Percentiles rank a stretch among this genome's conserved stretches.
Conservation (phyloP, 2,113 vertebrate species). For the Ceuthmochares aereus region DNA sequence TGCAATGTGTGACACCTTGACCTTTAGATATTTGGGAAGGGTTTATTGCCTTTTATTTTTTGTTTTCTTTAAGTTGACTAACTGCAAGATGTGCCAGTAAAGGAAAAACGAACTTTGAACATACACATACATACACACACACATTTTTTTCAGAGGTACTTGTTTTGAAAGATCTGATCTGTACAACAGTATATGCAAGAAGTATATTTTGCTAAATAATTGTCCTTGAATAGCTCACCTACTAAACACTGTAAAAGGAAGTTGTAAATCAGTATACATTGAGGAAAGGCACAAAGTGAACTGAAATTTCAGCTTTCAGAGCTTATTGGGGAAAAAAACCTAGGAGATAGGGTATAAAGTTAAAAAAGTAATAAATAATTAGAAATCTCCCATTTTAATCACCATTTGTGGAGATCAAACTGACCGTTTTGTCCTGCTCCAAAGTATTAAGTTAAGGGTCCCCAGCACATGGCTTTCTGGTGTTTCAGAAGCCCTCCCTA, state of each 20-base stretch:
- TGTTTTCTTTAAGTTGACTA: not conserved
- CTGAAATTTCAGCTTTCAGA: not conserved
- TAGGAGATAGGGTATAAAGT: not conserved
- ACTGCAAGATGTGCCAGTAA: not conserved
- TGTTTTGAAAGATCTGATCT: not conserved
- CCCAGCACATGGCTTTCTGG: accelerated
- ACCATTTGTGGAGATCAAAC: not conserved
- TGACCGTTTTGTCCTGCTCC: not conserved
- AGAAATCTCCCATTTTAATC: not conserved
- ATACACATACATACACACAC: too few species aligned
- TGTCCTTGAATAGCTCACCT: not conserved
- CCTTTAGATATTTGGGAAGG: not conserved
- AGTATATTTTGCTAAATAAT: not conserved
- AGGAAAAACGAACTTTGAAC: not conserved
- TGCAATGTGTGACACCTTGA: not conserved
- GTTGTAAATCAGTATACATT: not conserved
- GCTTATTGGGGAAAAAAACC: not conserved
- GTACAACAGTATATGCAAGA: not conserved
- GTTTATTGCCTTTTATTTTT: not conserved
- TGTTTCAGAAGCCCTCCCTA: not conserved
- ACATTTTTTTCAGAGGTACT: not conserved
- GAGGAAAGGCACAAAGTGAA: not conserved
- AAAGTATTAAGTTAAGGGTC: not conserved
- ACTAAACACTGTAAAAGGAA: not conserved
- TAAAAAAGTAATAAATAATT: not conserved